These are phyloP conservation scores for Hydrophis major DNA, from an alignment of 2,797 vertebrate genomes.

Conservation along the genomic window DNA sequence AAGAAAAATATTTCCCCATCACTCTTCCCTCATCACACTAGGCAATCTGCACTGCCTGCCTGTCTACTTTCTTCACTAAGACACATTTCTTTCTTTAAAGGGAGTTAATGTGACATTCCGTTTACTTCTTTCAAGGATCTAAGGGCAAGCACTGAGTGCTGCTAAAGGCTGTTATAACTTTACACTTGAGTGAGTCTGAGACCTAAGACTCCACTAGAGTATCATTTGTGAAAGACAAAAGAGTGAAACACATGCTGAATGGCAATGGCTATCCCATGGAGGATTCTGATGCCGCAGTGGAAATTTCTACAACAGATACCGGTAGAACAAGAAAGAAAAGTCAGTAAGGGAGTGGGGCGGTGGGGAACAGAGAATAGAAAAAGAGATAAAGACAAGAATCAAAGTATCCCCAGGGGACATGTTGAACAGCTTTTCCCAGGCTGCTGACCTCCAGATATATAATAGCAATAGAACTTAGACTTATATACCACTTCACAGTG, in stretches of 20 bases:
- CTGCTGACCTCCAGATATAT: not conserved
- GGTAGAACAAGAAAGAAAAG: not conserved
- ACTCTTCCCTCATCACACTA: not conserved
- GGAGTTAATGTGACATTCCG: constrained; percentile 18
- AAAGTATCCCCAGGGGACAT: not conserved
- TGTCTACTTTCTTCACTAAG: not conserved
- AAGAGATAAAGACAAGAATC: not conserved
- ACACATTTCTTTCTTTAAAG: not conserved
- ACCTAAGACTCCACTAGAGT: not conserved
- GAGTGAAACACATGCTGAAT: not conserved
- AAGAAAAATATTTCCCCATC: not conserved
- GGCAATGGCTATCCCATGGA: not conserved
- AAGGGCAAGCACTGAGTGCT: not conserved
- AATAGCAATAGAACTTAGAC: not conserved
- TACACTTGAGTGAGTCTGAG: not conserved
- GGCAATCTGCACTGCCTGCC: not conserved
- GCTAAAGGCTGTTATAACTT: constrained; percentile 6
- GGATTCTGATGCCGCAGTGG: not conserved
- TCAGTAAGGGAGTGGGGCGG: too few species aligned
- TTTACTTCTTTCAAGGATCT: constrained; percentile 15
- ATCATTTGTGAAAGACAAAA: constrained; percentile 14
- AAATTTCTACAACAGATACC: not conserved
- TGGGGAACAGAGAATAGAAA: too few species aligned
- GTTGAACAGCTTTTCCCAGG: not conserved
- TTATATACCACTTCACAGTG: not conserved